phyloP scores from a whole-genome alignment of 2,888 invertebrate genomes.

The Disparrhopalites patrizii region DNA sequence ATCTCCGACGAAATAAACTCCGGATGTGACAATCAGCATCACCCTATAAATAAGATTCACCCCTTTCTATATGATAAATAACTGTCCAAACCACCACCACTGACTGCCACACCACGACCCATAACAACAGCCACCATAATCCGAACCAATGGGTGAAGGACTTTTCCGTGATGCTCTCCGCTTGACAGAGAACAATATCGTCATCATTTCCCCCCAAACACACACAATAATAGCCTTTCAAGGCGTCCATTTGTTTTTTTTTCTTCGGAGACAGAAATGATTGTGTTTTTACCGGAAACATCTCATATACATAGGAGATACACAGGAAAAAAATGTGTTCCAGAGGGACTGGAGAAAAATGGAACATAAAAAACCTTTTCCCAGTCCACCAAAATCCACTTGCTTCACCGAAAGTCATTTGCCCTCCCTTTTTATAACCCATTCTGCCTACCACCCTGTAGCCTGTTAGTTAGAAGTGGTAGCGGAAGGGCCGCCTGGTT shows the following conservation, averaged over 20 bases:
- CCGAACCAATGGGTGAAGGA: background rate
- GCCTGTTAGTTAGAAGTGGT: background rate
- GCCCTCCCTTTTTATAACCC: too few relatives aligned
- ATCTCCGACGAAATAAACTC: constrained; percentile 13
- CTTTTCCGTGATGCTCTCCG: background rate
- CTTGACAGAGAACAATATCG: too few relatives aligned
- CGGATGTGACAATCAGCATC: constrained; percentile 28
- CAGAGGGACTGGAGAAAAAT: background rate
- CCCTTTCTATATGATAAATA: constrained; percentile 22
- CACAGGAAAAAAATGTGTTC: too few relatives aligned
- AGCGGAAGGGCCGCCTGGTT: too few relatives aligned
- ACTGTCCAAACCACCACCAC: background rate
- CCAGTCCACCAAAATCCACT: background rate
- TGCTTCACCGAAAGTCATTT: too few relatives aligned
- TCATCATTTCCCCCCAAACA: too few relatives aligned
- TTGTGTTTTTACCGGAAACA: constrained; percentile 14
- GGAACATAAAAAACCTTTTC: background rate
- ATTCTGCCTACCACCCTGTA: background rate
- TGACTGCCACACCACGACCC: too few relatives aligned
- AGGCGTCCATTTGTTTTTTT: constrained; percentile 10
- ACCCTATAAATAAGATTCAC: constrained; percentile 24
- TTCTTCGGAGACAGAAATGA: background rate
- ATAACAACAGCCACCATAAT: background rate
- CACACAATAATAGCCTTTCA: constrained; percentile 3
- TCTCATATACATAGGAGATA: constrained; percentile 8